These are phyloP conservation scores for Epirrhoe alternata DNA, from an alignment of 2,888 invertebrate genomes.

Conservation along the genomic window DNA sequence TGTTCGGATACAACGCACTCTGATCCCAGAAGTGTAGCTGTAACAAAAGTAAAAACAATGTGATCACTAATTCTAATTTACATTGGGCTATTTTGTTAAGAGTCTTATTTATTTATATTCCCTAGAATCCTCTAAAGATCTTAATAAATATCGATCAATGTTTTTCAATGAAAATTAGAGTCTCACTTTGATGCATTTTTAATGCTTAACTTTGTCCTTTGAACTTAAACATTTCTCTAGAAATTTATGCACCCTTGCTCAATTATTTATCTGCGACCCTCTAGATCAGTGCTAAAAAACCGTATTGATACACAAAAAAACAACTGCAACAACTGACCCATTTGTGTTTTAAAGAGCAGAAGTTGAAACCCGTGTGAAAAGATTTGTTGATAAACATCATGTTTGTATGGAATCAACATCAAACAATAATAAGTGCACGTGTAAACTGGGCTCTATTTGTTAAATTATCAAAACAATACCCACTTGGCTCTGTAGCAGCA, in stretches of 20 bases:
- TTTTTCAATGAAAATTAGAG: slow-evolving; percentile 1
- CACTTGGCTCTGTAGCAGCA: slow-evolving; percentile 28
- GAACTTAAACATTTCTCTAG: slow-evolving; percentile 13
- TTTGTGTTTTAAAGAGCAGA: slow-evolving; percentile 4
- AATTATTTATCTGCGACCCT: slow-evolving; percentile 3
- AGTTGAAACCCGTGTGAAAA: slow-evolving; percentile 26
- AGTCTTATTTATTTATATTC: too few relatives aligned
- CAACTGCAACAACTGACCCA: background rate
- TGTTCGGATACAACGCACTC: slow-evolving; percentile 93
- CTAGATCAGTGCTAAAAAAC: background rate
- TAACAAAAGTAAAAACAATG: slow-evolving; percentile 58
- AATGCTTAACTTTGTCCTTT: slow-evolving; percentile 5
- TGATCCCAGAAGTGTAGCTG: slow-evolving; percentile 93
- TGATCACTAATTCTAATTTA: background rate
- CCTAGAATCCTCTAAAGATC: background rate
- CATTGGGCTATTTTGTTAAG: too few relatives aligned
- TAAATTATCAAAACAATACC: slow-evolving; percentile 37
- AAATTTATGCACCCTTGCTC: slow-evolving; percentile 20
- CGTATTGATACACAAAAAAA: background rate
- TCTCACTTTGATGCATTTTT: background rate
- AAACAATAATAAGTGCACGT: slow-evolving; percentile 28
- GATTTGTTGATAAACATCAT: slow-evolving; percentile 21
- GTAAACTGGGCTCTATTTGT: slow-evolving; percentile 29
- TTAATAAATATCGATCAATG: background rate
- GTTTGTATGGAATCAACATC: slow-evolving; percentile 22